Conservation (phyloP, 2,113 vertebrate genomes). For the Trochalopteron elliotii region DNA sequence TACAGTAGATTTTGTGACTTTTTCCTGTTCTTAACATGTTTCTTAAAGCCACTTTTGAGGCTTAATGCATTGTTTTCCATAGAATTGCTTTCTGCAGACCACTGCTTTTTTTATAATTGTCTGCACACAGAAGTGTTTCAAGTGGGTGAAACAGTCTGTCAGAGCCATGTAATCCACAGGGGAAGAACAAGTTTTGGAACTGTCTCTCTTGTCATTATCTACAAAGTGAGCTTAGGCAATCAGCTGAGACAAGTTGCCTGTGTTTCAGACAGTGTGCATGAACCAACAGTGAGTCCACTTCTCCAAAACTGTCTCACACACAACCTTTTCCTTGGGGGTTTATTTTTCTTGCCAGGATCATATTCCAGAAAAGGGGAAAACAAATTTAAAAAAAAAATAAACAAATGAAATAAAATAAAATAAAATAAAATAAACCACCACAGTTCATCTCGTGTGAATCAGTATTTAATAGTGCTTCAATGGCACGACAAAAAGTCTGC, state of each 20-base stretch:
- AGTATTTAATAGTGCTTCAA: not conserved
- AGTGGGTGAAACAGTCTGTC: not conserved
- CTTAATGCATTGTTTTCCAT: not conserved
- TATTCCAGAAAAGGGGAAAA: not conserved
- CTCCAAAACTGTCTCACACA: not conserved
- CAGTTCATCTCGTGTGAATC: not conserved
- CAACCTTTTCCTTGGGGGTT: not conserved
- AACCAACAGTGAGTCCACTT: not conserved
- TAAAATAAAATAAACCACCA: not conserved
- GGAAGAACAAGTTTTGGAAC: not conserved
- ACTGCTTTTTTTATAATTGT: not conserved
- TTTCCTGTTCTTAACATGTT: not conserved
- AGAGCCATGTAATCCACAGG: not conserved
- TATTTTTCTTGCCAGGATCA: not conserved
- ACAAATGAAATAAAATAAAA: too few relatives aligned
- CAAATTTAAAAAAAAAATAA: not conserved
- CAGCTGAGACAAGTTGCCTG: not conserved
- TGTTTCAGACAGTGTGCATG: not conserved
- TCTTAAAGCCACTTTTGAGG: not conserved
- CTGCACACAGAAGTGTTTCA: not conserved
- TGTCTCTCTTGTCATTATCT: not conserved
- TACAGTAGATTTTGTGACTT: not conserved
- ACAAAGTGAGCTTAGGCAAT: not conserved
- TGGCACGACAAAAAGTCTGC: not conserved
- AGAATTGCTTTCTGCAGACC: not conserved